Percentiles rank a stretch among this genome's conserved stretches.
Evolutionary conservation across 2,797 vertebrate genomes (phyloP).

Genomic region (Sparus aurata): DNA sequence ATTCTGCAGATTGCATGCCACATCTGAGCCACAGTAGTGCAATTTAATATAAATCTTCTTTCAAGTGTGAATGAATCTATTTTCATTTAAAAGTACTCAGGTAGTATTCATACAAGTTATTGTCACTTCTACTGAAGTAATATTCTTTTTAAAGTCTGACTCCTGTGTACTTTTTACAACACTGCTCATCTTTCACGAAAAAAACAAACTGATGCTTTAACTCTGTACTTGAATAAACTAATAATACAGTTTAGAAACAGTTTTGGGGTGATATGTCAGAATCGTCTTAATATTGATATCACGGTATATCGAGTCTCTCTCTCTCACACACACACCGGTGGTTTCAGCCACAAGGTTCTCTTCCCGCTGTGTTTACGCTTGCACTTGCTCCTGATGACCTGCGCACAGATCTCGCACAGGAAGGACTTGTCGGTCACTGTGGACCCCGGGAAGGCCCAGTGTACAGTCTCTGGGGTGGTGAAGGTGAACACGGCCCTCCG

Average conservation of each 20-base stretch:
- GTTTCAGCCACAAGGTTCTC: conserved; percentile 67
- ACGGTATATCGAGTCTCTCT: background rate
- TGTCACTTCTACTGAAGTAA: too few relatives aligned
- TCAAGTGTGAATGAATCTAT: too few relatives aligned
- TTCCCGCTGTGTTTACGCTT: conserved; percentile 65
- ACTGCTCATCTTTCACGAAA: too few relatives aligned
- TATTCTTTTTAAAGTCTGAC: too few relatives aligned
- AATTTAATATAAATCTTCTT: too few relatives aligned
- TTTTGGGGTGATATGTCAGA: background rate
- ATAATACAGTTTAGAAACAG: background rate
- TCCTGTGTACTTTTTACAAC: too few relatives aligned
- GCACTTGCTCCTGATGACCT: conserved; percentile 65
- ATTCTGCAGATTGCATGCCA: too few relatives aligned
- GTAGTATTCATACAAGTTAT: too few relatives aligned
- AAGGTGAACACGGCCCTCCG: conserved; percentile 77
- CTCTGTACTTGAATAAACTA: background rate
- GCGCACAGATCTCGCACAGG: conserved; percentile 75
- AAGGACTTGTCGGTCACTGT: conserved; percentile 63
- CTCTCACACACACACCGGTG: conserved; percentile 9
- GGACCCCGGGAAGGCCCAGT: conserved; percentile 69
- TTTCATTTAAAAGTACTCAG: too few relatives aligned
- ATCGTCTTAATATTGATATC: background rate
- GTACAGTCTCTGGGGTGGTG: conserved; percentile 71
- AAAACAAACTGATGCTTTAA: background rate
- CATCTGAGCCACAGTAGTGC: too few relatives aligned